phyloP scores from a whole-genome alignment of 2,888 invertebrate species.

The Hofmannophila pseudospretella region DNA sequence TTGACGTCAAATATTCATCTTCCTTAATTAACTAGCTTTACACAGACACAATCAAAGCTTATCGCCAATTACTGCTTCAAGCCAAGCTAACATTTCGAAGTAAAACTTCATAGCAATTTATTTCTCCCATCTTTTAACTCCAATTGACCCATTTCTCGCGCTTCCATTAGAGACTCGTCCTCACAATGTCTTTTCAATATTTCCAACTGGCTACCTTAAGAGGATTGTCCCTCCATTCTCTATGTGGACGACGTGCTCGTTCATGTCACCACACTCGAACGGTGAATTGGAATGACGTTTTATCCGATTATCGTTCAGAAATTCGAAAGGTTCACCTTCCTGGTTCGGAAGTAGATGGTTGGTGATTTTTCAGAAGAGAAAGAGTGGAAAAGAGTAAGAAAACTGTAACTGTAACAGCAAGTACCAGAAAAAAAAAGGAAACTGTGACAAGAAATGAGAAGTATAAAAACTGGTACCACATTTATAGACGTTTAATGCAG shows the following conservation, averaged over 20 bases:
- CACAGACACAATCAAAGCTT: no score
- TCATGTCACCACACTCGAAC: slow-evolving; percentile 29
- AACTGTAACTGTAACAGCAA: no score
- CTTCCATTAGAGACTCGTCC: slow-evolving; percentile 8
- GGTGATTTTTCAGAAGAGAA: no score
- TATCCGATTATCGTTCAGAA: slow-evolving; percentile 25
- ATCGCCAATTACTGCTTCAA: no score
- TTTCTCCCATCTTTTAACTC: slow-evolving; percentile 25
- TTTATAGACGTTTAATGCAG: no score
- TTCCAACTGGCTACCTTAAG: slow-evolving; percentile 17
- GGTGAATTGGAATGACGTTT: slow-evolving; percentile 37
- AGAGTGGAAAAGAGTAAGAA: no score
- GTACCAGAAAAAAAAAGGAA: no score
- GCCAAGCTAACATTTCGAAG: no score
- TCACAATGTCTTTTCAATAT: slow-evolving; percentile 16
- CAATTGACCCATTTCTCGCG: slow-evolving; percentile 22
- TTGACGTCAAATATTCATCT: no score
- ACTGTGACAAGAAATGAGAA: no score
- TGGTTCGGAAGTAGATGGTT: neutral
- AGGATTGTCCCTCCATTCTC: slow-evolving; percentile 13
- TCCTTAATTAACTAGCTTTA: no score
- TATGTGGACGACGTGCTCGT: slow-evolving; percentile 16
- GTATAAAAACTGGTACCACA: no score
- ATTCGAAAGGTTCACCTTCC: slow-evolving; percentile 11
- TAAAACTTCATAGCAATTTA: neutral